These are phyloP conservation scores for Melipona bicolor DNA, from an alignment of 2,888 invertebrate genomes.

Conservation along the genomic window DNA sequence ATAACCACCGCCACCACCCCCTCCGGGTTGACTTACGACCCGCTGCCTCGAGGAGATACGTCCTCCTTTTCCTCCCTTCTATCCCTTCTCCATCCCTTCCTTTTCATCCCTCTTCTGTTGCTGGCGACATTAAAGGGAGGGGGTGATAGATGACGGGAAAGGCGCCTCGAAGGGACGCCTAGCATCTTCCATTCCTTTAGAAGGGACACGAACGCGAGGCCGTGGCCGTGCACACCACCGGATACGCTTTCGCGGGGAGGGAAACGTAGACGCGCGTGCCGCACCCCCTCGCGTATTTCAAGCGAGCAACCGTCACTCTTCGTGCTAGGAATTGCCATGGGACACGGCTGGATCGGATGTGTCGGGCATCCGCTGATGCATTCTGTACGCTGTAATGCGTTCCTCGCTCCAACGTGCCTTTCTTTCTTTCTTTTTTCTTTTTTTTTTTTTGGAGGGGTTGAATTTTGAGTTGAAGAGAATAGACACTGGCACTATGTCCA, in stretches of 20 bases:
- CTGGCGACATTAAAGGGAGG: slow-evolving; percentile 63
- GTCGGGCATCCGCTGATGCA: background rate
- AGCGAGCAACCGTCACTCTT: slow-evolving; percentile 42
- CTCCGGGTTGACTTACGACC: slow-evolving; percentile 51
- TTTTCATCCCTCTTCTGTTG: slow-evolving; percentile 49
- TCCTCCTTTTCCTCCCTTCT: background rate
- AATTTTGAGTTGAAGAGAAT: too few species aligned
- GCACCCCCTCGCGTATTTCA: slow-evolving; percentile 50
- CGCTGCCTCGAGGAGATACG: slow-evolving; percentile 36
- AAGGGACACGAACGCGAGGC: slow-evolving; percentile 57
- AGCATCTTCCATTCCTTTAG: slow-evolving; percentile 70
- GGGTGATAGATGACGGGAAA: slow-evolving; percentile 72
- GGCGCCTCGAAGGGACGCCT: slow-evolving; percentile 74
- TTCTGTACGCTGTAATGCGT: background rate
- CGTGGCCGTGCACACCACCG: slow-evolving; percentile 14
- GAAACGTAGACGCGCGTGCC: slow-evolving; percentile 43
- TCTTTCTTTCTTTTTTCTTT: background rate
- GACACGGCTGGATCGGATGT: slow-evolving; percentile 23
- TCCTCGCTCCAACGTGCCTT: background rate
- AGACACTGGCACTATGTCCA: too few species aligned
- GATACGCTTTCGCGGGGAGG: slow-evolving; percentile 51
- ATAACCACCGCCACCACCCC: slow-evolving; percentile 57
- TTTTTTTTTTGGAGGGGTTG: too few species aligned
- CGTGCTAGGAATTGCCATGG: slow-evolving; percentile 38
- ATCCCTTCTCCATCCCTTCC: slow-evolving; percentile 3